phyloP scores from a whole-genome alignment of 2,797 vertebrate genomes.

The Cyprinodon diabolis region DNA sequence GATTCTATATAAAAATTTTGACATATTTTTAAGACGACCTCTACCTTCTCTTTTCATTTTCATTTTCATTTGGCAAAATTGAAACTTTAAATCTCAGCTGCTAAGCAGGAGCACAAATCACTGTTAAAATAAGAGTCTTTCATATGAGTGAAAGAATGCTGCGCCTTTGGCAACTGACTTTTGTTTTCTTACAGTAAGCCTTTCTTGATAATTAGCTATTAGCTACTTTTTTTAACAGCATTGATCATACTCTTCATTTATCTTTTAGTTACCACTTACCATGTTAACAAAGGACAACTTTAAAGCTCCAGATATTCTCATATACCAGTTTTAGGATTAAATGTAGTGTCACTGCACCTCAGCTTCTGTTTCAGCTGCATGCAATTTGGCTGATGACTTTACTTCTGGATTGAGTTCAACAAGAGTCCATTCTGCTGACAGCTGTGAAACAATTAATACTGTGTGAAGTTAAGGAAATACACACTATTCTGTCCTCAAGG shows the following conservation, averaged over 20 bases:
- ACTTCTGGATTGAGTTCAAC: constrained; percentile 77
- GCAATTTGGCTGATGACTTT: constrained; percentile 81
- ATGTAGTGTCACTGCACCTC: constrained; percentile 35
- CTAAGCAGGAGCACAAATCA: constrained; percentile 4
- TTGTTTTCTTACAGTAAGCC: constrained; percentile 9
- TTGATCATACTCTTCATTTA: background rate
- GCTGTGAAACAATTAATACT: constrained; percentile 80
- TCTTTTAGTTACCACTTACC: constrained; percentile 13
- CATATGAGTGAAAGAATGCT: constrained; percentile 2
- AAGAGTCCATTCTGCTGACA: constrained; percentile 78
- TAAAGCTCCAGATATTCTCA: constrained; percentile 37
- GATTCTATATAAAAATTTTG: background rate
- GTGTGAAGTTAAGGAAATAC: constrained; percentile 76
- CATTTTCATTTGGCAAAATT: background rate
- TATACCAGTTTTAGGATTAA: constrained; percentile 42
- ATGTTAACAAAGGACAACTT: constrained; percentile 32
- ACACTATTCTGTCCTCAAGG: constrained; percentile 59
- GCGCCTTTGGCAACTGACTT: background rate
- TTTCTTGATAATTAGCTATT: constrained; percentile 11
- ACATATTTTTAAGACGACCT: background rate
- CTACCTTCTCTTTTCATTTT: too few species aligned
- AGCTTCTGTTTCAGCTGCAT: constrained; percentile 52
- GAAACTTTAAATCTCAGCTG: background rate
- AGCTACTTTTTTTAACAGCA: background rate
- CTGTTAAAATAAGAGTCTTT: constrained; percentile 5